Conservation (phyloP, 2,797 vertebrate species). For the Glyptemys insculpta region DNA sequence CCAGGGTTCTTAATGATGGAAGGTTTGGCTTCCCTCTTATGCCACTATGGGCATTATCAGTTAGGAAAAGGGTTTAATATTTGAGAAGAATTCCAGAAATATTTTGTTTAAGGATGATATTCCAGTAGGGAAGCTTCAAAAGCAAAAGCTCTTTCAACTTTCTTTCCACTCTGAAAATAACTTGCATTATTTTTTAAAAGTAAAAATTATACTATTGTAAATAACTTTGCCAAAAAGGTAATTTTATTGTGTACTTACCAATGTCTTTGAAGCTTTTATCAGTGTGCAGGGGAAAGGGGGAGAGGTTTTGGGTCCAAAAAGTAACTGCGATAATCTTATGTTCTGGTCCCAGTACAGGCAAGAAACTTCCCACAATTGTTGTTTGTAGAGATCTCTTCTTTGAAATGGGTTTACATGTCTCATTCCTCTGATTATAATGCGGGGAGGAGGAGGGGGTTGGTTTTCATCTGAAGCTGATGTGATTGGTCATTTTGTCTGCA, state of each 20-base stretch:
- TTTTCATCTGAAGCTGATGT: conserved; percentile 88
- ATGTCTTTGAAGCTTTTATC: conserved; percentile 46
- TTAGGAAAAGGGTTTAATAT: neutral
- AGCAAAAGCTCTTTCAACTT: neutral
- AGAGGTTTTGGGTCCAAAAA: conserved; percentile 39
- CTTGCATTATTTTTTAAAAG: neutral
- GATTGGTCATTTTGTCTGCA: conserved; percentile 96
- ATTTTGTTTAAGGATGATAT: neutral
- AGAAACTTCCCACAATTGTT: conserved; percentile 62
- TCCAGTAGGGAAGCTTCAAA: neutral
- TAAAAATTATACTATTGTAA: neutral
- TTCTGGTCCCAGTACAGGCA: conserved; percentile 44
- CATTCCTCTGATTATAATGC: conserved; percentile 83
- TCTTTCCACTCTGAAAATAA: neutral
- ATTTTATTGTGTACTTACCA: conserved; percentile 78
- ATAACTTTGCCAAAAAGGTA: neutral
- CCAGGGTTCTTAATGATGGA: neutral
- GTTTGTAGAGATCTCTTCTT: conserved; percentile 68
- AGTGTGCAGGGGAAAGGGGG: conserved; percentile 32
- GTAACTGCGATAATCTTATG: conserved; percentile 4
- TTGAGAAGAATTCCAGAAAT: neutral
- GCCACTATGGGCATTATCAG: neutral
- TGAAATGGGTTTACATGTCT: conserved; percentile 80
- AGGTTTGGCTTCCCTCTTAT: neutral
- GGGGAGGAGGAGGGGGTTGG: conserved; percentile 77